These are phyloP conservation scores for Chelonia mydas DNA, from an alignment of 2,797 vertebrate species.

Conservation along the genomic window DNA sequence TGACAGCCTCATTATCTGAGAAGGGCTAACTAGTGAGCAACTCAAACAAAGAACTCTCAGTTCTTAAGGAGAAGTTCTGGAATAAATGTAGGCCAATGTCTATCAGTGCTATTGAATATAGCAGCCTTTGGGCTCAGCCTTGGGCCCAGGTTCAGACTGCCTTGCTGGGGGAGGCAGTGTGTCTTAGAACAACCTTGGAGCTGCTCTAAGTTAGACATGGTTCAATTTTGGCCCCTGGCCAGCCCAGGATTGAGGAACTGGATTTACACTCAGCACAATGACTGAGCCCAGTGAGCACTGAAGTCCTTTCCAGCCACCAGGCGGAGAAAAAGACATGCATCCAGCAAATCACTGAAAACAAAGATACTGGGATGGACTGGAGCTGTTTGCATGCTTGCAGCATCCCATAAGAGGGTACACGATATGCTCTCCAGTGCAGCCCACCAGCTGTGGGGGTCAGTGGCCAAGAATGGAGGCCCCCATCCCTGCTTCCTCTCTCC, in stretches of 20 bases:
- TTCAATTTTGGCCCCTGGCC: background rate
- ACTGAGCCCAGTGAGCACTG: background rate
- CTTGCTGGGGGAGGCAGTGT: too few species aligned
- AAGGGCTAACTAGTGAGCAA: background rate
- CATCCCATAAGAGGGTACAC: background rate
- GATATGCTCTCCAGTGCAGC: background rate
- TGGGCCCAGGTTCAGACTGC: background rate
- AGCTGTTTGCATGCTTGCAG: too few species aligned
- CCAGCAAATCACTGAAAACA: background rate
- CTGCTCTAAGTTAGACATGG: background rate
- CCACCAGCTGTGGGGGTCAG: background rate
- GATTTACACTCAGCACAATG: background rate
- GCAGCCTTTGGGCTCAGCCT: background rate
- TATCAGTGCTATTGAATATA: background rate
- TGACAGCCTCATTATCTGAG: background rate
- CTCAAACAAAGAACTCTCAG: background rate
- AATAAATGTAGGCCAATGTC: background rate
- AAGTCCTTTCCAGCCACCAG: background rate
- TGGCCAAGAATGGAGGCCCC: background rate
- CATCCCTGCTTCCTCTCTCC: background rate
- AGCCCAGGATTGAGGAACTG: background rate
- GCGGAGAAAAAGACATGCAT: too few species aligned
- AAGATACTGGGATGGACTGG: background rate
- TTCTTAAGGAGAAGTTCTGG: background rate
- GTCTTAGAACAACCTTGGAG: background rate